Evolutionary conservation across 1,140 invertebrate genomes (phyloP).

Genomic region (Drosophila truncata): DNA sequence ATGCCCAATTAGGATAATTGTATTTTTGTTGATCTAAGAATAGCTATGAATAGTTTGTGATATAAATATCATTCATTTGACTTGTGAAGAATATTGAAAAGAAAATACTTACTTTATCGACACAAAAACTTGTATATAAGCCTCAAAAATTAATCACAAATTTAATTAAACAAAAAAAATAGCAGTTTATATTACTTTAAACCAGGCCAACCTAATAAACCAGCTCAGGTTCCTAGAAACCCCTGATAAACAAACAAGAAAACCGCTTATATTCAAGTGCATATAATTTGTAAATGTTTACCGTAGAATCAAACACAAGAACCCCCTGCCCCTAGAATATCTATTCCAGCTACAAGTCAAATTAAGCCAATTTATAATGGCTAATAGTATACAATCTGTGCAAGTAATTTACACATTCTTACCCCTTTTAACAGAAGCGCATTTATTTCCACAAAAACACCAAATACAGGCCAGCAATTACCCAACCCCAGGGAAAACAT

Average conservation of each 20-base stretch:
- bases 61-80: neutral
- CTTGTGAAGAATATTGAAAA: neutral
- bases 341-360: neutral
- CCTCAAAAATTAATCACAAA: neutral
- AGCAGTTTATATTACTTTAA: neutral
- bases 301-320: no score
- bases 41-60: neutral
- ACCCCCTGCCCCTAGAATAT: neutral
- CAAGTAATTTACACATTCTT: conserved; percentile 9
- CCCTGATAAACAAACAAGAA: conserved; percentile 12
- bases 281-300: conserved; percentile 13
- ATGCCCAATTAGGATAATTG: conserved; percentile 16
- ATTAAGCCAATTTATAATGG: conserved; percentile 19
- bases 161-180: neutral
- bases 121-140: neutral
- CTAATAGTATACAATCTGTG: conserved; percentile 24
- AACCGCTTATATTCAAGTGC: neutral
- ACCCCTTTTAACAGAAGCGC: conserved; percentile 4
- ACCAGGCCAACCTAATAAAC: conserved; percentile 2
- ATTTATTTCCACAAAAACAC: conserved; percentile 4
- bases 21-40: conserved; percentile 1
- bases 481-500: conserved; percentile 9
- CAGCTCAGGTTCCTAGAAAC: conserved; percentile 3
- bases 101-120: neutral
- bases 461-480: conserved; percentile 23